phyloP scores from a whole-genome alignment of 37 sponge, comb jelly and placozoan genomes.

The Chondrosia reniformis region DNA sequence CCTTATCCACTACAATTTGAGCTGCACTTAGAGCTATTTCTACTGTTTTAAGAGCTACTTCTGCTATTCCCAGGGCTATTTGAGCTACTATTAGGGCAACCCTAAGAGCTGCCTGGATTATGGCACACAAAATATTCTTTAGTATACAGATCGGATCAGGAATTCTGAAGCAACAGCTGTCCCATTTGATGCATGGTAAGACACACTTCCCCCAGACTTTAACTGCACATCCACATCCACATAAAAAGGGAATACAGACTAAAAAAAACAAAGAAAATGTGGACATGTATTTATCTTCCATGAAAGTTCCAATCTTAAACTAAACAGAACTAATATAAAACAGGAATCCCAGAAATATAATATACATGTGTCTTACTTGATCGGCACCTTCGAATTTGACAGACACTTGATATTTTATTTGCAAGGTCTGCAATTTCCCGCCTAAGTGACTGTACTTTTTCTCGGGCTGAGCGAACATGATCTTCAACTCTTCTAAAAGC shows the following conservation, averaged over 20 bases:
- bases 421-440: no score
- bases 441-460: background rate
- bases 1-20: background rate
- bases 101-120: background rate
- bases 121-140: slow-evolving; percentile 7
- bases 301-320: no score
- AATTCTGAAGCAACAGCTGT: slow-evolving; percentile 28
- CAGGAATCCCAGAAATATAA: no score
- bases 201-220: slow-evolving; percentile 32
- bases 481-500: background rate
- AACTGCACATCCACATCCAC: slow-evolving; percentile 5
- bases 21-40: background rate
- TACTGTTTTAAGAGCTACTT: background rate
- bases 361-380: no score
- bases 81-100: background rate
- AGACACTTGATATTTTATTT: no score
- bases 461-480: background rate
- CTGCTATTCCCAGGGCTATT: background rate
- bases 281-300: no score
- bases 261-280: background rate
- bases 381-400: no score
- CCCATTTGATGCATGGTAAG: background rate
- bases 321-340: no score
- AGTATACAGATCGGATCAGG: slow-evolving; percentile 17
- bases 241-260: slow-evolving; percentile 25